phyloP scores from a whole-genome alignment of 2,113 vertebrate species.

The Upupa epops region DNA sequence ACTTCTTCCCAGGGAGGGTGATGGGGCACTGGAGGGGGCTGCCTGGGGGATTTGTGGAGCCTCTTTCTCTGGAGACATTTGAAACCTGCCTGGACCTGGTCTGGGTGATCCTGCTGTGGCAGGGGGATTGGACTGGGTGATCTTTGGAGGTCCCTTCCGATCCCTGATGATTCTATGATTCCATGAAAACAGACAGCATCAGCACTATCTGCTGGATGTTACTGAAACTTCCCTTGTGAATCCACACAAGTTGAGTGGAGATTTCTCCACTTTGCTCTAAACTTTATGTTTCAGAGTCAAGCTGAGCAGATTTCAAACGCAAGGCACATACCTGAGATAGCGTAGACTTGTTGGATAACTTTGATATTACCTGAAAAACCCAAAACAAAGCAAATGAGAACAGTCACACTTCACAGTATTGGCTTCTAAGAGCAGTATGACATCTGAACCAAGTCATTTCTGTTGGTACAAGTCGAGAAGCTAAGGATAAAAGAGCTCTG shows the following conservation, averaged over 20 bases:
- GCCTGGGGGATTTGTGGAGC: too few relatives aligned
- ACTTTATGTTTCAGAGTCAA: not conserved
- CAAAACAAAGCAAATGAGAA: constrained; percentile 48
- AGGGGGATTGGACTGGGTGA: too few relatives aligned
- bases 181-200: not conserved
- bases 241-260: not conserved
- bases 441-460: not conserved
- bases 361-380: constrained; percentile 84
- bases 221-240: not conserved
- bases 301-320: not conserved
- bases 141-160: too few relatives aligned
- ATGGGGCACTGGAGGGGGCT: too few relatives aligned
- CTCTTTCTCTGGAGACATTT: too few relatives aligned
- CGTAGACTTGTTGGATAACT: constrained; percentile 82
- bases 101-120: too few relatives aligned
- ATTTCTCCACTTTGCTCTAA: not conserved
- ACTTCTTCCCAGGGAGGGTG: too few relatives aligned
- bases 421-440: not conserved
- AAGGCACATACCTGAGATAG: constrained; percentile 79
- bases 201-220: not conserved
- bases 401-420: not conserved
- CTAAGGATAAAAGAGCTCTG: not conserved
- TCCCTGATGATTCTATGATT: too few relatives aligned
- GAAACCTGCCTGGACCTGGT: too few relatives aligned
- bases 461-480: not conserved